Evolutionary conservation across 2,797 vertebrate genomes (phyloP).

Genomic region (Muscicapa striata): DNA sequence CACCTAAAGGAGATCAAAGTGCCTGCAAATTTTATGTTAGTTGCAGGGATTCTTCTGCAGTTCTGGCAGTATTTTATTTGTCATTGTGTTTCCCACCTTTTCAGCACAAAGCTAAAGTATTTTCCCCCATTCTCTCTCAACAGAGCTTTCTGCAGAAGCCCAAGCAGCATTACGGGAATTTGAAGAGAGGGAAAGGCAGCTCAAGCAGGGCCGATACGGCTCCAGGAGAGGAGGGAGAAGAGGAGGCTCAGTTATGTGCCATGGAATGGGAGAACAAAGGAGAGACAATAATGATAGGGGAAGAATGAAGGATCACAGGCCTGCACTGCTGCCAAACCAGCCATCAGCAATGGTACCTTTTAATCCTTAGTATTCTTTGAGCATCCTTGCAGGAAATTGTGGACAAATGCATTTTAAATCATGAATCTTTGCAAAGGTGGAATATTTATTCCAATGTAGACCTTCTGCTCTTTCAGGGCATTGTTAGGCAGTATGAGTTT

Average conservation of each 20-base stretch:
- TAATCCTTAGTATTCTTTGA: slow-evolving; percentile 6
- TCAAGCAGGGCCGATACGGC: slow-evolving; percentile 86
- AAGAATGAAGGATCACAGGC: slow-evolving; percentile 88
- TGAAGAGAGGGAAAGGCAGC: slow-evolving; percentile 91
- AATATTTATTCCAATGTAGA: neutral
- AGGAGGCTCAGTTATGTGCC: slow-evolving; percentile 74
- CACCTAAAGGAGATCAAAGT: slow-evolving; percentile 56
- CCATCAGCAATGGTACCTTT: slow-evolving; percentile 86
- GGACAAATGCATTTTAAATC: neutral
- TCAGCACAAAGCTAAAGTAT: neutral
- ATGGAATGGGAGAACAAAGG: slow-evolving; percentile 83
- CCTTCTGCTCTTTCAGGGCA: neutral
- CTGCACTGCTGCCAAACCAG: slow-evolving; percentile 84
- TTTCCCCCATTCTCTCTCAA: neutral
- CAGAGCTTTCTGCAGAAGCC: slow-evolving; percentile 96
- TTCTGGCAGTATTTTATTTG: neutral
- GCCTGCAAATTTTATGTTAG: slow-evolving; percentile 11
- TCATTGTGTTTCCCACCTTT: neutral
- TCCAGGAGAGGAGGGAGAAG: slow-evolving; percentile 82
- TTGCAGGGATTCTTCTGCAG: neutral
- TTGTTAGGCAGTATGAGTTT: neutral
- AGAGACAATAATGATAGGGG: slow-evolving; percentile 82
- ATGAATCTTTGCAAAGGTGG: neutral
- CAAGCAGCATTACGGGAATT: slow-evolving; percentile 93
- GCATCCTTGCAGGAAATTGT: neutral